Conservation (phyloP, 2,888 invertebrate genomes). For the Lysandra bellargus region DNA sequence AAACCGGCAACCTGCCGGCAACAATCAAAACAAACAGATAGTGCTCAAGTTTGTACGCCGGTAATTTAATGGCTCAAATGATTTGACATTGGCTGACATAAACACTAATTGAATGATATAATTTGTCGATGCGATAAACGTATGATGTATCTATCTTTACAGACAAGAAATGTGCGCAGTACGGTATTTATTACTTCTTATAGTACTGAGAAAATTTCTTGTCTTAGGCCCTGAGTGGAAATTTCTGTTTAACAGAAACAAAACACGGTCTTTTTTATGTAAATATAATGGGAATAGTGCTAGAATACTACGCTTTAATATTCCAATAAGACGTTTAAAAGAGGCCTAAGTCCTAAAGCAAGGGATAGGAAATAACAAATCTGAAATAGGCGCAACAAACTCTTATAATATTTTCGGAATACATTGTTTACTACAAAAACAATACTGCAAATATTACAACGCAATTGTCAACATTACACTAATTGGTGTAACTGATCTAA, state of each 20-base stretch:
- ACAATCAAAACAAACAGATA: neutral
- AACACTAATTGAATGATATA: conserved; percentile 19
- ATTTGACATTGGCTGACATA: conserved; percentile 7
- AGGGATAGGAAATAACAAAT: too few relatives aligned
- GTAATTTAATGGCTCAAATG: neutral
- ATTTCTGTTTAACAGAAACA: too few relatives aligned
- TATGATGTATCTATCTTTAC: neutral
- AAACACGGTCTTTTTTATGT: too few relatives aligned
- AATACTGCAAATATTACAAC: neutral
- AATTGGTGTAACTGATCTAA: neutral
- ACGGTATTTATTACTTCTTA: too few relatives aligned
- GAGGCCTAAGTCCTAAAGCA: too few relatives aligned
- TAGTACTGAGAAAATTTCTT: too few relatives aligned
- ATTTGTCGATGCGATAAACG: conserved; percentile 6
- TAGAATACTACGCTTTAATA: too few relatives aligned
- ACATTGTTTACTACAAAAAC: neutral
- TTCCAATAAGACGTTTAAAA: too few relatives aligned
- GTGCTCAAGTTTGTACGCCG: neutral
- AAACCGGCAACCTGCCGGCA: neutral
- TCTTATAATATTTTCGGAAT: neutral
- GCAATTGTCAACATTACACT: neutral
- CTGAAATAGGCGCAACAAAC: too few relatives aligned
- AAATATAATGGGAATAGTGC: too few relatives aligned
- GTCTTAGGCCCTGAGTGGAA: too few relatives aligned
- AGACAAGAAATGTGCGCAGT: too few relatives aligned